Evolutionary conservation across 2,113 vertebrate genomes (phyloP).

Genomic region (Marmota monax): DNA sequence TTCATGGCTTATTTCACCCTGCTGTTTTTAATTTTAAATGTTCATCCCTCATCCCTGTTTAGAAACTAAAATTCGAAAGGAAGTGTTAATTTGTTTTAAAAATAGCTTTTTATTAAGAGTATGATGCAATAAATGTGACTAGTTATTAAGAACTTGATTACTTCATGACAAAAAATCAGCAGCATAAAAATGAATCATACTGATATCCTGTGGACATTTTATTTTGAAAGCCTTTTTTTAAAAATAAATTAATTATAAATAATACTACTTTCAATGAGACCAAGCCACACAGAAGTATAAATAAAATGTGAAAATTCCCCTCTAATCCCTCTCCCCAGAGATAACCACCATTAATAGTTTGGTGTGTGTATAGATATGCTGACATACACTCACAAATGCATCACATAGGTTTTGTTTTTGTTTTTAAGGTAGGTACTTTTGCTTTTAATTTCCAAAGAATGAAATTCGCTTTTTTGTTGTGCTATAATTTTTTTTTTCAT

Average conservation of each 20-base stretch:
- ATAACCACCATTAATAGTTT: neutral
- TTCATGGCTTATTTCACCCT: constrained; percentile 53
- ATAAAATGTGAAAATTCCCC: neutral
- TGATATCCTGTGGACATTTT: constrained; percentile 55
- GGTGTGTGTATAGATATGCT: neutral
- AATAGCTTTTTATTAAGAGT: constrained; percentile 71
- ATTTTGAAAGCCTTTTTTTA: constrained; percentile 53
- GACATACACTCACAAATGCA: neutral
- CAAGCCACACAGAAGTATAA: neutral
- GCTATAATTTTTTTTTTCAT: no score
- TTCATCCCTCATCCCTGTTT: constrained; percentile 31
- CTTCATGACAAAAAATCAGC: constrained; percentile 41
- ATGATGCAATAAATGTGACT: constrained; percentile 68
- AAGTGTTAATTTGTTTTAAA: constrained; percentile 72
- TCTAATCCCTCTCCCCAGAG: neutral
- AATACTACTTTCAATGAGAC: neutral
- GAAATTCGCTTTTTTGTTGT: neutral
- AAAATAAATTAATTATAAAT: constrained; percentile 6
- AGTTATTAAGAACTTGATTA: constrained; percentile 58
- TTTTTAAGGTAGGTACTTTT: neutral
- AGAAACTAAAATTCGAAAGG: constrained; percentile 55
- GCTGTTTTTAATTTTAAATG: constrained; percentile 65
- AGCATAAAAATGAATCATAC: constrained; percentile 65
- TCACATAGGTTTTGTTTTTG: neutral
- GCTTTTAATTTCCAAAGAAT: constrained; percentile 12